Evolutionary conservation across 2,113 vertebrate genomes (phyloP).

Genomic region (Ctenodactylus gundi): DNA sequence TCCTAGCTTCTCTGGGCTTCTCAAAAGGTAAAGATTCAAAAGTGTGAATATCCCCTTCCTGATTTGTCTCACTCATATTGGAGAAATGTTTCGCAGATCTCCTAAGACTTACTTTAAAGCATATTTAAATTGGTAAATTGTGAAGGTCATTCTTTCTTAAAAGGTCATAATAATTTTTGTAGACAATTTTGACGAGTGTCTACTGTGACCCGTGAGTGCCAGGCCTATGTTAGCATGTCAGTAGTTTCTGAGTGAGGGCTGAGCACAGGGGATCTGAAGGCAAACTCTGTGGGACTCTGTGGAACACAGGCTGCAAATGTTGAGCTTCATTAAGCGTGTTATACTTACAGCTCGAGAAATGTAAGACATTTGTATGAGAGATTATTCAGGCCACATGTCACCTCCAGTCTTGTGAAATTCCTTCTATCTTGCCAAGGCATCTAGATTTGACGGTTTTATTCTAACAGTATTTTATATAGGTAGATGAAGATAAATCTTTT

Average conservation of each 20-base stretch:
- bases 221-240: slow-evolving; percentile 6
- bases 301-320: slow-evolving; percentile 20
- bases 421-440: slow-evolving; percentile 55
- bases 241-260: slow-evolving; percentile 40
- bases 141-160: slow-evolving; percentile 55
- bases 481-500: slow-evolving; percentile 23
- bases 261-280: slow-evolving; percentile 20
- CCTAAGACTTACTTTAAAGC: neutral
- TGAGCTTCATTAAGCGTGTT: slow-evolving; percentile 53
- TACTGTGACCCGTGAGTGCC: neutral
- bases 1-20: neutral
- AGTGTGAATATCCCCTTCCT: slow-evolving; percentile 28
- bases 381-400: slow-evolving; percentile 31
- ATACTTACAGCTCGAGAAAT: slow-evolving; percentile 62
- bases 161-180: slow-evolving; percentile 19
- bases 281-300: neutral
- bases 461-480: slow-evolving; percentile 59
- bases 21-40: neutral
- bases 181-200: slow-evolving; percentile 25
- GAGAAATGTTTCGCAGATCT: slow-evolving; percentile 13
- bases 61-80: neutral
- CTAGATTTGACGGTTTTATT: slow-evolving; percentile 57
- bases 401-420: slow-evolving; percentile 44
- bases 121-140: neutral
- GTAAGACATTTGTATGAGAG: slow-evolving; percentile 33